Evolutionary conservation across 2,113 vertebrate species (phyloP).

Genomic region (Bungarus multicinctus): DNA sequence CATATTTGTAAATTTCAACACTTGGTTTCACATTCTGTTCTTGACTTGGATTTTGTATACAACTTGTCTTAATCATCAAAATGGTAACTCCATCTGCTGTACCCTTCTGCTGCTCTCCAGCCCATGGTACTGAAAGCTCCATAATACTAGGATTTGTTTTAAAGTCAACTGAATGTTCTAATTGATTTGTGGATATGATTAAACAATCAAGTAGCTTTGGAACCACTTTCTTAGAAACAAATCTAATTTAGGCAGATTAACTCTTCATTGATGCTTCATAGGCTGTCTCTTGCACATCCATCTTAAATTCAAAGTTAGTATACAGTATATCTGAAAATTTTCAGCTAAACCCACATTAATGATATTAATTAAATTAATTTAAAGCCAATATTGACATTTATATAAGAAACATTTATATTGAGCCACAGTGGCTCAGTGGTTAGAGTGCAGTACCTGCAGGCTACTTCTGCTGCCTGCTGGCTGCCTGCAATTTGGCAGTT

Average conservation of each 20-base stretch:
- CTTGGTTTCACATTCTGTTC: not conserved
- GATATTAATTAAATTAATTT: not conserved
- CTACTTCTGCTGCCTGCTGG: too few species aligned
- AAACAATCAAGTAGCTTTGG: not conserved
- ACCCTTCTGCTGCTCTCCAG: not conserved
- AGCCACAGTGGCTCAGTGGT: too few species aligned
- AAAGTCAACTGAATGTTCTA: not conserved
- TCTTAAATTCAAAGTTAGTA: not conserved
- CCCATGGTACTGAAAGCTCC: not conserved
- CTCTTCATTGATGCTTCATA: not conserved
- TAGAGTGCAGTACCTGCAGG: too few species aligned
- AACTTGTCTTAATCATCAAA: not conserved
- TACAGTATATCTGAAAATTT: not conserved
- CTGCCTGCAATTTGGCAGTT: too few species aligned
- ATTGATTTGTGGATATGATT: not conserved
- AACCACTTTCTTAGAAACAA: not conserved
- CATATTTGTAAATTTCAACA: not conserved
- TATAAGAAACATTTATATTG: not conserved
- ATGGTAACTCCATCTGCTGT: not conserved
- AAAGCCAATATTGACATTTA: not conserved
- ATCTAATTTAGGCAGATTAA: not conserved
- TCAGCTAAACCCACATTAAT: not conserved
- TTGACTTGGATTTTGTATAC: not conserved
- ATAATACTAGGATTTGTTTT: not conserved
- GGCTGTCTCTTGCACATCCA: not conserved